A percentile compares a stretch with the other conserved stretches of the same genome.
Conservation (phyloP, 2,797 vertebrate species). For the Spheniscus humboldti region DNA sequence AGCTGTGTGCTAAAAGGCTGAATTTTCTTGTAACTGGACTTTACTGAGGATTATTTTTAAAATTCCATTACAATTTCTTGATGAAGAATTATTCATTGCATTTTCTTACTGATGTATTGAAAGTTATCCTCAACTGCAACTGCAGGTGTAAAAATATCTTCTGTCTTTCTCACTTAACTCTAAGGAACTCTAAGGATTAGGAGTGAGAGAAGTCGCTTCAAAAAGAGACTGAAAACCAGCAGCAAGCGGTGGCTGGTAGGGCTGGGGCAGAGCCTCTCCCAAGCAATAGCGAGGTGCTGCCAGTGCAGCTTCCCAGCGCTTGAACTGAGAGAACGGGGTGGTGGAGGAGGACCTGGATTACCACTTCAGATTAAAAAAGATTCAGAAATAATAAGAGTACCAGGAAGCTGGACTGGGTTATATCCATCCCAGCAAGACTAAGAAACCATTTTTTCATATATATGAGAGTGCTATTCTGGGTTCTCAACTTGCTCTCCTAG, state of each 20-base stretch:
- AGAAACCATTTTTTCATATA: background rate
- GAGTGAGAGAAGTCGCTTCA: background rate
- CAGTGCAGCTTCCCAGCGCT: background rate
- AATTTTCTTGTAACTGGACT: background rate
- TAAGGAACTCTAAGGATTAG: background rate
- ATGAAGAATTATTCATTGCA: background rate
- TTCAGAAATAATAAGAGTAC: too few relatives aligned
- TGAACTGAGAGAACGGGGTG: fast-evolving
- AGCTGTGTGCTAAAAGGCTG: background rate
- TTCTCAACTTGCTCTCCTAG: background rate
- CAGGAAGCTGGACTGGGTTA: background rate
- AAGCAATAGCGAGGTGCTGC: fast-evolving
- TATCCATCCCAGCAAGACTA: background rate
- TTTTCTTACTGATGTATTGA: background rate
- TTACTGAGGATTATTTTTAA: background rate
- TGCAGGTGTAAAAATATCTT: background rate
- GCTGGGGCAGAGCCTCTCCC: background rate
- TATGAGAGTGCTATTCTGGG: background rate
- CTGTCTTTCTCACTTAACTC: background rate
- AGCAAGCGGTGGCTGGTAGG: background rate
- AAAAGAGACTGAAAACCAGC: background rate
- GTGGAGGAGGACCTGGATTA: background rate
- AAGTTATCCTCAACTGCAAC: background rate
- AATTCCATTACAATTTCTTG: background rate
- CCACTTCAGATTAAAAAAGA: background rate